Evolutionary conservation across 2,797 vertebrate genomes (phyloP), one percentile per base, ranked within the genome.

Genomic region (Hemitrygon akajei): DNA sequence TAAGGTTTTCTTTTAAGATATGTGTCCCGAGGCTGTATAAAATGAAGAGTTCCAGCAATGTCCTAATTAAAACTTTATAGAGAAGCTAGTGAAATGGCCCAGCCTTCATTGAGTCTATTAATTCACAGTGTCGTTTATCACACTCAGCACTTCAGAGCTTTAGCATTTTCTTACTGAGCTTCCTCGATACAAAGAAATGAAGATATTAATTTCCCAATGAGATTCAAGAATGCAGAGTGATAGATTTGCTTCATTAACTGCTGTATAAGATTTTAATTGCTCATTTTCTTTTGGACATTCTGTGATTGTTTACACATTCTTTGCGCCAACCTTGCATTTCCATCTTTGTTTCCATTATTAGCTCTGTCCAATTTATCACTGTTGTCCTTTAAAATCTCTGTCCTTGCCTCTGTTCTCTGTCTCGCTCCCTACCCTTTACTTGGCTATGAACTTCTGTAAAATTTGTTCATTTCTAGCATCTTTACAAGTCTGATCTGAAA

Each of bases 11-110:
- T 73, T 37, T 66, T 22, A 34, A 69, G 58, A 87, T 30, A 5
- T 34, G 30, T 89, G 86, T 89, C 60, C 86, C 18, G 22, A 37
- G 86, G 86, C 60, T 69, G n/a, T 22, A 89, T 69, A 37, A 69
- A 69, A 69, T 37, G 60, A 86, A 89, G 60, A 89, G 25, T 89
- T 60, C 60, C n/a, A 89, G 86, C 60, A 9, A 63, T 63, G 3
- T 89, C 60, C n/a, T 89, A 37, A 89, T 89, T 89, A 89, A 89
- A 69, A 89, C 60, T 69, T 89, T 89, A 66, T 69, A 37, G 86
- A 22, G 86, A 89, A 89, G 66, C 86, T 89, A 20, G 86, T 37
- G 63, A 89, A 89, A 69, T 89, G 63, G 16, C n/a, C 86, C 20
- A 89, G n/a, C 34, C n/a, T 34, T 37, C 60, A 37, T 69, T 7